Evolutionary conservation across 2,888 invertebrate species (phyloP).

Genomic region (Phoenoteleia sp.): DNA sequence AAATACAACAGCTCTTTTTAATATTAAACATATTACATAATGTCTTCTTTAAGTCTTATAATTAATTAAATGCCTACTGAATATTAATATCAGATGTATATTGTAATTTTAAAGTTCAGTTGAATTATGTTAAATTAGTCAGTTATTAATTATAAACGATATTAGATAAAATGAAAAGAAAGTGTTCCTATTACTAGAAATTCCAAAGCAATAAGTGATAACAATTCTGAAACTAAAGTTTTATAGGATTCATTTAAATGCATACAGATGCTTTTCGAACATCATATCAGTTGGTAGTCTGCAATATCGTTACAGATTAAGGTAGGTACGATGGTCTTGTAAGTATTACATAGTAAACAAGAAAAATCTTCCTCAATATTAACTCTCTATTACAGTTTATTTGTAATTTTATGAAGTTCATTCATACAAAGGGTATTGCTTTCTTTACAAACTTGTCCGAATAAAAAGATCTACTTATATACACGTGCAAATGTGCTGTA

Average conservation of each 20-base stretch:
- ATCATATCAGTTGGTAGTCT: constrained; percentile 55
- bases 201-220: constrained; percentile 76
- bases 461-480: too few species aligned
- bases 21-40: too few species aligned
- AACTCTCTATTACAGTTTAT: constrained; percentile 34
- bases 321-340: constrained; percentile 39
- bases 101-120: too few species aligned
- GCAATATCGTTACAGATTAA: constrained; percentile 58
- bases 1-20: too few species aligned
- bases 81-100: too few species aligned
- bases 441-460: too few species aligned
- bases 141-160: neutral
- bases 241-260: constrained; percentile 53
- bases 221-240: constrained; percentile 52
- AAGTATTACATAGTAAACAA: constrained; percentile 29
- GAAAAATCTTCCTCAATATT: constrained; percentile 31
- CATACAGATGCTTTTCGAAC: constrained; percentile 41
- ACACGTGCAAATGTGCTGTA: too few species aligned
- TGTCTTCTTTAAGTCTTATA: neutral
- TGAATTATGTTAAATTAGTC: too few species aligned
- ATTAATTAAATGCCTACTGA: too few species aligned
- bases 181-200: constrained; percentile 71
- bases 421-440: constrained; percentile 12
- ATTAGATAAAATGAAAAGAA: constrained; percentile 62
- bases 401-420: constrained; percentile 35